Evolutionary conservation across 1,140 invertebrate species (phyloP).

Genomic region (Agrilus planipennis): DNA sequence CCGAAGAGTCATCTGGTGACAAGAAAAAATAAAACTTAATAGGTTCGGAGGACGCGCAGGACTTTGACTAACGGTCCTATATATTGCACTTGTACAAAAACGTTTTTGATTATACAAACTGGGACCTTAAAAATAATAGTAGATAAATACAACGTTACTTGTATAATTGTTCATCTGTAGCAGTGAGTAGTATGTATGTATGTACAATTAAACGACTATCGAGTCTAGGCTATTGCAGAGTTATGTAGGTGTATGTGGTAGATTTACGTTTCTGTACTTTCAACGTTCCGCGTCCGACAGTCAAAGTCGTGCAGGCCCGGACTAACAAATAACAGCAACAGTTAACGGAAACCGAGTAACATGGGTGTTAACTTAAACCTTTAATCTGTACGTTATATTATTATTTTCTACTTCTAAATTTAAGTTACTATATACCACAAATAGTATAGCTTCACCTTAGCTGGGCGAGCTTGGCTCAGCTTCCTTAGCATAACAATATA

Average conservation of each 20-base stretch:
- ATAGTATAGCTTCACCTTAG: slow-evolving; percentile 29
- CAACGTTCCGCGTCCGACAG: slow-evolving; percentile 4
- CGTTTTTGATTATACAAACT: no score
- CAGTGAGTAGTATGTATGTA: no score
- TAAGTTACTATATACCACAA: slow-evolving; percentile 38
- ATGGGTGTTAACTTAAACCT: slow-evolving; percentile 33
- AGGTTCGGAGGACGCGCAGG: no score
- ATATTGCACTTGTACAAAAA: slow-evolving; percentile 18
- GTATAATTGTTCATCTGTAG: no score
- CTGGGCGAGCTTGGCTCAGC: slow-evolving; percentile 18
- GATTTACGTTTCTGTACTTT: no score
- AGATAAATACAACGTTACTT: no score
- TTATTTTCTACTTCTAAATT: slow-evolving; percentile 34
- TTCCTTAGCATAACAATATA: slow-evolving; percentile 36
- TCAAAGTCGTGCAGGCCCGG: no score
- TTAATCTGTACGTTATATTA: slow-evolving; percentile 34
- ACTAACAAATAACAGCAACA: slow-evolving; percentile 34
- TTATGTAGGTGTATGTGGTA: no score
- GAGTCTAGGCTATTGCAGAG: slow-evolving; percentile 6
- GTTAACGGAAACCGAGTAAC: slow-evolving; percentile 32
- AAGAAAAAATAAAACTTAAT: slow-evolving; percentile 31
- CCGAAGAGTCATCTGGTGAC: slow-evolving; percentile 30
- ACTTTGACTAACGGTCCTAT: slow-evolving; percentile 2
- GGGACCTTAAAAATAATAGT: no score
- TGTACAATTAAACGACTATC: slow-evolving; percentile 2